Conservation (phyloP, 2,797 vertebrate genomes). For the Pantherophis vulpinus region DNA sequence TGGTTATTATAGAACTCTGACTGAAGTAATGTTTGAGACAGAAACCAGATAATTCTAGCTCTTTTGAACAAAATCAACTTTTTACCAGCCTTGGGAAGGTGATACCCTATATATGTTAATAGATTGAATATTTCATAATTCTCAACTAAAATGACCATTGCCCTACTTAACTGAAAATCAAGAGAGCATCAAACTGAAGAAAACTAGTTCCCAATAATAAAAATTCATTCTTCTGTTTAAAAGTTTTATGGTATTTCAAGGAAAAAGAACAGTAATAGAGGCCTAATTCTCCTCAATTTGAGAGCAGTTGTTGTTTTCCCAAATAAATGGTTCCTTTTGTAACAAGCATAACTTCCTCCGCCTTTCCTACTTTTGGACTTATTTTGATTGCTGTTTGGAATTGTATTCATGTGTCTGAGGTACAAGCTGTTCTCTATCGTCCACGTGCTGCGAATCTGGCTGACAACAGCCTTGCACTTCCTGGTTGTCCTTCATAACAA, state of each 20-base stretch:
- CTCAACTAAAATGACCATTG: not conserved
- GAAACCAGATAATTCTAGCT: slow-evolving; percentile 5
- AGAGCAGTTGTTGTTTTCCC: slow-evolving; percentile 24
- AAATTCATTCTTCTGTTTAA: not conserved
- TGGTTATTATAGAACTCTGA: not conserved
- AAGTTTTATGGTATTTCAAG: not conserved
- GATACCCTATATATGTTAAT: not conserved
- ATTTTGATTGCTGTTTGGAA: slow-evolving; percentile 48
- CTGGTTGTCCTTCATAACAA: slow-evolving; percentile 36
- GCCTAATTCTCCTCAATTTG: slow-evolving; percentile 7
- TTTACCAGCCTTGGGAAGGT: not conserved
- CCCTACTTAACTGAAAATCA: not conserved
- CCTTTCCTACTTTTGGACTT: slow-evolving; percentile 42
- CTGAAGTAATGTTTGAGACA: not conserved
- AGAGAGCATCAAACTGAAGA: not conserved
- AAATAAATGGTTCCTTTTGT: slow-evolving; percentile 38
- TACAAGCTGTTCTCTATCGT: slow-evolving; percentile 37
- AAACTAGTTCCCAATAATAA: not conserved
- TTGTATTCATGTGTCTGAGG: slow-evolving; percentile 26
- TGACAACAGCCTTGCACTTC: slow-evolving; percentile 21
- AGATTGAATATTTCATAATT: not conserved
- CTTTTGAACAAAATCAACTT: not conserved
- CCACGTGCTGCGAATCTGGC: slow-evolving; percentile 39
- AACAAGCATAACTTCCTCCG: slow-evolving; percentile 23
- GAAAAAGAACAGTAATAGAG: not conserved